Percentiles rank a stretch among this genome's conserved stretches.
Conservation (phyloP, 2,888 invertebrate genomes). For the Dermolepida albohirtum region DNA sequence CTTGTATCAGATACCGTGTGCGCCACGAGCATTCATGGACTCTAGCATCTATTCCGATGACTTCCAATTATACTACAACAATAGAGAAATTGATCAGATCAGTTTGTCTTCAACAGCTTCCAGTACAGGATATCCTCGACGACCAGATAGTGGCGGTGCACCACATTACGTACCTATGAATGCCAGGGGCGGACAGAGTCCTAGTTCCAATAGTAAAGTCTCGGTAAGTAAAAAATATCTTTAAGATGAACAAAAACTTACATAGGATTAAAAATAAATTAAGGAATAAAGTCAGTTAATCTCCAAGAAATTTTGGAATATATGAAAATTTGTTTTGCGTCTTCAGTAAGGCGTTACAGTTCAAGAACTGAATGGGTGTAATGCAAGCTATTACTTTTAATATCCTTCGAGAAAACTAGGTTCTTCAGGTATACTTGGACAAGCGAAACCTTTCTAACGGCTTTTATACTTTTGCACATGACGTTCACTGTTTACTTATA, state of each 20-base stretch:
- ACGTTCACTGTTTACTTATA: too few relatives aligned
- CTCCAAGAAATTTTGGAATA: too few relatives aligned
- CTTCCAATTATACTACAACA: constrained; percentile 64
- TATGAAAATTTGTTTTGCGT: too few relatives aligned
- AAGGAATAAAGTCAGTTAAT: too few relatives aligned
- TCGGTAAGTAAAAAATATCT: constrained; percentile 66
- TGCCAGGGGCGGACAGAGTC: constrained; percentile 67
- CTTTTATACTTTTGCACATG: too few relatives aligned
- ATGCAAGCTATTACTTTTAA: too few relatives aligned
- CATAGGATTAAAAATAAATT: too few relatives aligned
- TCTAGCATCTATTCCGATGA: constrained; percentile 72
- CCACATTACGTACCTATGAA: constrained; percentile 73
- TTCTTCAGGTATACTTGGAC: too few relatives aligned
- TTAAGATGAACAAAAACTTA: constrained; percentile 5
- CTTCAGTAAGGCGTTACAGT: too few relatives aligned
- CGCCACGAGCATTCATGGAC: constrained; percentile 69
- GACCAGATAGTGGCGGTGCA: constrained; percentile 65
- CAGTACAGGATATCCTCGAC: constrained; percentile 69
- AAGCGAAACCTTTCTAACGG: too few relatives aligned
- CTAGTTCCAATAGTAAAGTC: constrained; percentile 72
- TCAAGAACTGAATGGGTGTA: too few relatives aligned
- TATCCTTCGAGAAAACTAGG: too few relatives aligned
- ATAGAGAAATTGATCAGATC: constrained; percentile 71
- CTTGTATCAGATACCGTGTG: constrained; percentile 69
- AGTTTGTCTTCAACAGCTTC: constrained; percentile 73